Evolutionary conservation across 53 echinoderm and acorn worm species (phyloP), one percentile per base, ranked within the genome.

Genomic region (Pentamera pediparva): DNA sequence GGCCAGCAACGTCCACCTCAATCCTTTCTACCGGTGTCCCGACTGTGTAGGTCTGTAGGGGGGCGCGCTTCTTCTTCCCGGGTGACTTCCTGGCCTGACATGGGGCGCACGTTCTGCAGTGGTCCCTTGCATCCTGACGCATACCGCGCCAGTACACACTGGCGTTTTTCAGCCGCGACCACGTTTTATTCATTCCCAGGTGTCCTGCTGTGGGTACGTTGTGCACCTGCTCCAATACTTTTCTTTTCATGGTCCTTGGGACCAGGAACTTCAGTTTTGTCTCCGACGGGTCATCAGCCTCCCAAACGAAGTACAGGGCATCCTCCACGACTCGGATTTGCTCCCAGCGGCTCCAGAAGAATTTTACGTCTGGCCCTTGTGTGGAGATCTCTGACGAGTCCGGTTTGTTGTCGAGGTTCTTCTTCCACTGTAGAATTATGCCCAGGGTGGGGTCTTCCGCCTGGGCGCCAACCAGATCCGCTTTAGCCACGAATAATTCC

Each of bases 271-370:
- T 73, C 85, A 82, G 81, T 12, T 35, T 18, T 2, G 56, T 49
- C 0, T 5, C 20, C 33, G 30, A 56, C 6, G 75, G 79, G 29
- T 88, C 82, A 22, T 67, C 77, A 0, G 79, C 55, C 29, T 88
- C 92, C 88, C 88, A 88, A 48, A 11, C 69, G 18, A 78, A 25
- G 30, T 59, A 73, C 9, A 92, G 61, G 11, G 53, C 22, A 6
- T 82, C 76, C 8, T 78, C 22, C 34, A 32, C 24, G 1, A 84
- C 62, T 19, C 59, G 26, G 6, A 87, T 30, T 28, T 80, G 77
- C n/a, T 81, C 81, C 86, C 81, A 87, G 11, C 65, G 80, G n/a
- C 32, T 22, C 72, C 87, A 73, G 11, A 80, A 75, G 2, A 75
- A 37, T 34, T 78, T 89, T 26, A 22, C 39, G 25, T 62, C 63